phyloP scores from a whole-genome alignment of 1,140 invertebrate species.

The Cydia strobilella region DNA sequence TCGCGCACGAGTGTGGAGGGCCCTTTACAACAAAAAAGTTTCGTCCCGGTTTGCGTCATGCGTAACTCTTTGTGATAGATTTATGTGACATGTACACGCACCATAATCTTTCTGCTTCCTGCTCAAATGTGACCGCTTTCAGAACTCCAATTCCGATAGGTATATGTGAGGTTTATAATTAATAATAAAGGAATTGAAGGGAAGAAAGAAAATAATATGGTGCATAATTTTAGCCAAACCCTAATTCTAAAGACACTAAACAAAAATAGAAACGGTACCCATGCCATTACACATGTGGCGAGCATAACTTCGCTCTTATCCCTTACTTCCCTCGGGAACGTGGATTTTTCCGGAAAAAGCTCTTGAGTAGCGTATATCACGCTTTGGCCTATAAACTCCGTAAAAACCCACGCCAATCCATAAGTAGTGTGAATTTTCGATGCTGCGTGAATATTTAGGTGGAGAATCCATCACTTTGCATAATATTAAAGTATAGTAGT shows the following conservation, averaged over 20 bases:
- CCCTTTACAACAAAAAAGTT: neutral
- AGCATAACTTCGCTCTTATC: neutral
- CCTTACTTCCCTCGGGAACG: conserved; percentile 1
- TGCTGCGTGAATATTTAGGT: neutral
- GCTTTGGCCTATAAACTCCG: neutral
- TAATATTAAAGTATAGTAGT: too few species aligned
- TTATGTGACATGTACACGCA: neutral
- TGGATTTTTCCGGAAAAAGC: neutral
- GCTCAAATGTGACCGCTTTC: neutral
- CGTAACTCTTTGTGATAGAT: conserved; percentile 3
- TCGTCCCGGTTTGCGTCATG: neutral
- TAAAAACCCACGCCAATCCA: neutral
- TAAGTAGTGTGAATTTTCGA: neutral
- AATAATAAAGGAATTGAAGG: too few species aligned
- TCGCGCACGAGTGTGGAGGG: too few species aligned
- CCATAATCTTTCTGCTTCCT: neutral
- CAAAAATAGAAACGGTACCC: neutral
- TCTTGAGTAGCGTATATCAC: neutral
- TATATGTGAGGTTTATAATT: neutral
- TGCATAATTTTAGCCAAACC: neutral
- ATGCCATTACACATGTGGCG: neutral
- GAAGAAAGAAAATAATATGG: too few species aligned
- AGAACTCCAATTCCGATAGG: neutral
- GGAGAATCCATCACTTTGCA: neutral
- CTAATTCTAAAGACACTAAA: neutral